Conservation (phyloP, 2,888 invertebrate species). For the Plusia festucae region DNA sequence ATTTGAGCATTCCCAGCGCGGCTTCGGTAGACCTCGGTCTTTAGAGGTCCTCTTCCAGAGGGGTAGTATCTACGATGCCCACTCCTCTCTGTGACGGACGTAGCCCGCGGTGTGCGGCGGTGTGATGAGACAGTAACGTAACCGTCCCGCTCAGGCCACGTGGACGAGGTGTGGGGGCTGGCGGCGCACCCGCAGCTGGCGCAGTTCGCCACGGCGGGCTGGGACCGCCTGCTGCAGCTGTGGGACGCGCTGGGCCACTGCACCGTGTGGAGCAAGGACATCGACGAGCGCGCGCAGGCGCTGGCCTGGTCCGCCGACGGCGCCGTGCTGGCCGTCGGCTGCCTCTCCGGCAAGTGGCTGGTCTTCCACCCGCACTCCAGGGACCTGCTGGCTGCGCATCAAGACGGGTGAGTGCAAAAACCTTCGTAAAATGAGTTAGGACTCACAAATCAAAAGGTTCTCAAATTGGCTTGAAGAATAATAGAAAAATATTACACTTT, state of each 20-base stretch:
- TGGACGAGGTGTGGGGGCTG: constrained; percentile 96
- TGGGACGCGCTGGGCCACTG: constrained; percentile 97
- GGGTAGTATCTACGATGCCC: too few species aligned
- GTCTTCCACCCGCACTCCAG: constrained; percentile 94
- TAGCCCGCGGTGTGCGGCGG: too few species aligned
- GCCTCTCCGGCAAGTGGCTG: constrained; percentile 94
- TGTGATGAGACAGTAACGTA: too few species aligned
- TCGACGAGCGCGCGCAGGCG: constrained; percentile 95
- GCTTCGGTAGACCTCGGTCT: too few species aligned
- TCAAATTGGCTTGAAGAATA: too few species aligned
- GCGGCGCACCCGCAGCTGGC: constrained; percentile 94
- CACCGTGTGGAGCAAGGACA: constrained; percentile 97
- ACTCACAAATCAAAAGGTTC: too few species aligned
- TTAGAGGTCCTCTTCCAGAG: too few species aligned
- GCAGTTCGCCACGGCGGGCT: constrained; percentile 96
- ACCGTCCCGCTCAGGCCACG: too few species aligned
- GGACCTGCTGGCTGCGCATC: constrained; percentile 91
- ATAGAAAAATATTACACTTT: too few species aligned
- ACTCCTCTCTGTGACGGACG: too few species aligned
- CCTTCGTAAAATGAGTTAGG: too few species aligned
- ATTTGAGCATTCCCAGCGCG: too few species aligned
- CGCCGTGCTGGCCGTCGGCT: constrained; percentile 93
- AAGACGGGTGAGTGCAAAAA: constrained; percentile 89
- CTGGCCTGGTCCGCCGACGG: constrained; percentile 95
- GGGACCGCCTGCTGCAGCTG: constrained; percentile 94